Evolutionary conservation across 53 echinoderm and acorn worm species (phyloP).

Genomic region (Hippasteria phrygiana): DNA sequence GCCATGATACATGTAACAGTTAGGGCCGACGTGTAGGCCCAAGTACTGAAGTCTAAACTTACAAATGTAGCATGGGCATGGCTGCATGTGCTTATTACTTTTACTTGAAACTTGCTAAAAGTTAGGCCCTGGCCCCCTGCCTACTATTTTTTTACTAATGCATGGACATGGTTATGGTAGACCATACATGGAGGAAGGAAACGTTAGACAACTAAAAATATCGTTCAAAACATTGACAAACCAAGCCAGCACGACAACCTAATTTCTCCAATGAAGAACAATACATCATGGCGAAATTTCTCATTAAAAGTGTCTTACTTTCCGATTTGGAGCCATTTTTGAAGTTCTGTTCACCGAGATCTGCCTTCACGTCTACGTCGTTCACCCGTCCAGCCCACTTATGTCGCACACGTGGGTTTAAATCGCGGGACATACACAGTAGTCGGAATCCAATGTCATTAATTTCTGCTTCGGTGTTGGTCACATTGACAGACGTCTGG

Average conservation of each 20-base stretch:
- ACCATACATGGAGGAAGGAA: too few relatives aligned
- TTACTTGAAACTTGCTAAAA: too few relatives aligned
- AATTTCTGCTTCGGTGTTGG: not conserved
- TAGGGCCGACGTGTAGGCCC: too few relatives aligned
- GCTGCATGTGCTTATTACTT: too few relatives aligned
- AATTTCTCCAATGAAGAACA: not conserved
- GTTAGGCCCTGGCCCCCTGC: too few relatives aligned
- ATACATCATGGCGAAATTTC: not conserved
- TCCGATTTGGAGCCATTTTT: conserved; percentile 25
- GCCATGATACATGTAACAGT: too few relatives aligned
- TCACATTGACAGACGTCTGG: not conserved
- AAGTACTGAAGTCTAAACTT: too few relatives aligned
- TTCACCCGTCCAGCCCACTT: not conserved
- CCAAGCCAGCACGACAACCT: not conserved
- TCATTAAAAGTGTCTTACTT: not conserved
- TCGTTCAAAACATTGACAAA: too few relatives aligned
- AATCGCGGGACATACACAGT: conserved; percentile 41
- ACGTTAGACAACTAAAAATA: too few relatives aligned
- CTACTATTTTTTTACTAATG: too few relatives aligned
- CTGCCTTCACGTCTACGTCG: not conserved
- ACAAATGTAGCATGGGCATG: too few relatives aligned
- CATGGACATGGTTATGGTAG: too few relatives aligned
- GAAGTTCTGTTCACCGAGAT: not conserved
- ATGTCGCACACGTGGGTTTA: conserved; percentile 46
- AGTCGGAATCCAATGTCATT: conserved; percentile 2